Base-by-base conservation (phyloP, 2,888 invertebrate species). In the Doris montereyensis region DNA sequence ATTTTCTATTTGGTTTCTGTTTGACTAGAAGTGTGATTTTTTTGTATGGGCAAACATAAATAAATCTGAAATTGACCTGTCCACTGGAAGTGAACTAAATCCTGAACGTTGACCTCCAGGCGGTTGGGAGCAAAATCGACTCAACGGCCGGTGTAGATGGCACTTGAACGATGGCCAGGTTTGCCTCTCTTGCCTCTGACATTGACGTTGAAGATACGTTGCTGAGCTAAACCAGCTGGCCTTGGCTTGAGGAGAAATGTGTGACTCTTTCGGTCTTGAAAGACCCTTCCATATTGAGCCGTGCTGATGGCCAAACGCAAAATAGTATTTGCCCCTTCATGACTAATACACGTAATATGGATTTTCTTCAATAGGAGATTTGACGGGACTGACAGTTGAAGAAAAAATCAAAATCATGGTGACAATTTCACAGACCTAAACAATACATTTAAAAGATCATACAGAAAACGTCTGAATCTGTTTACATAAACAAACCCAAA, bases 111-210 rank as follows among this genome's bases (percentile, higher is more conserved):
- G 10, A 88, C 79, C 67, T 87, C 84, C 62, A 91, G 81, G 5
- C 81, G 84, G 78, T 90, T 90, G 4, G 91, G 91, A 4, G 88
- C 87, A 86, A 89, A 91, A 84, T 91, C 91, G 81, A 91, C 83
- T 91, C 91, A 34, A 91, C 90, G 3, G 89, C 87, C 8, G 91
- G 91, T 81, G 88, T 91, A n/a, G 52, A 41, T 41, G 17, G 52
- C 17, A 89, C 90, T 84, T 91, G 91, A 8, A 91, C 91, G 73
- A 91, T 91, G 83, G n/a, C n/a, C n/a, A n/a, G n/a, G n/a, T n/a
- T 91, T 91, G 60, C 91, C 91, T 30, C 91, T 82, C 81, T 91
- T 91, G 2, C 91, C 91, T 13, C 90, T 84, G 1, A 91, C 90
- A 84, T 91, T 91, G 78, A 91, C 41, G 80, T 91, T 91, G 41